Base-by-base conservation (phyloP, 2,888 invertebrate species). In the Drymonia ruficornis region DNA sequence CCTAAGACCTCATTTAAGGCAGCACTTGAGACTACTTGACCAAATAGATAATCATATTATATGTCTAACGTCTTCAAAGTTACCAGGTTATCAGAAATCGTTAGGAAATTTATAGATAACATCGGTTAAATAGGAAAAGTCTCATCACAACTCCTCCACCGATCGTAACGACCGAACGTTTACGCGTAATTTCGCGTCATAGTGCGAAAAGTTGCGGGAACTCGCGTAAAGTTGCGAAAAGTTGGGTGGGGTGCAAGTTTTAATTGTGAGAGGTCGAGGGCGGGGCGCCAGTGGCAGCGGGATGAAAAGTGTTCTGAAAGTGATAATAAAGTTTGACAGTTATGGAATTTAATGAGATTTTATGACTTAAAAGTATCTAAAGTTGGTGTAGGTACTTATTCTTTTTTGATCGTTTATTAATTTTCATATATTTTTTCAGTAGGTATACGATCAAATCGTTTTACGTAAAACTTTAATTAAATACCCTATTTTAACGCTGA, bases 161-260 rank as follows among this genome's bases (percentile, higher is more conserved):
- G 29, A 29, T 18, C 51, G 38, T 50, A 45, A 36, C 50, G 59
- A 56, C 55, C 6, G 46, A 46, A 67, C 61, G 56, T 67, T 69
- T 56, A 53, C 67, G 51, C 57, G 58, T 54, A 58, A 48, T 48
- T 18, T 18, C 36, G 36, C 19, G 18, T 47, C 48, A 40, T 50
- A 36, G 47, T 34, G 52, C 53, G 50, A 38, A 40, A 56, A 65
- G 56, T 70, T 64, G 61, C 59, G 55, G 59, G 51, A 65, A 62
- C 62, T 72, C 60, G 53, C 36, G 50, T 50, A 49, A 66, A 67
- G 67, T 67, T 53, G 52, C 56, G 59, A 65, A 64, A 70, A 70
- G 68, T 72, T 65, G 50, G 55, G 48, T 54, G 48, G 54, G 62
- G 61, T 76, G 72, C 65, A 75, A 79, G 75, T 79, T 80, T 78